These are phyloP conservation scores for Sphenopsis melanotis DNA, from an alignment of 2,797 vertebrate genomes.

Conservation along the genomic window DNA sequence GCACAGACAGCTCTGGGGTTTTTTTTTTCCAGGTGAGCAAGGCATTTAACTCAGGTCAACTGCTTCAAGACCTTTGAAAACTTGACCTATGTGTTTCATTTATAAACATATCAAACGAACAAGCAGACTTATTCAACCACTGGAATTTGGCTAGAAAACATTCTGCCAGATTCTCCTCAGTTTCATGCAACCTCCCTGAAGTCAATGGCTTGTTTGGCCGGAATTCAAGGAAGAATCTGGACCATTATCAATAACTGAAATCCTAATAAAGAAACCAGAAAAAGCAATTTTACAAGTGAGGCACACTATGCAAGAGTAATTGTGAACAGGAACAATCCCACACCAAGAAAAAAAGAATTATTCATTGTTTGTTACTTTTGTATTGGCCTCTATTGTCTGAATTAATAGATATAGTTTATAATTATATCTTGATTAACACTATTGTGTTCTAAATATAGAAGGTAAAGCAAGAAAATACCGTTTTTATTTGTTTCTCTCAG, in stretches of 20 bases:
- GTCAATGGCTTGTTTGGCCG: conserved; percentile 47
- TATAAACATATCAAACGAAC: conserved; percentile 59
- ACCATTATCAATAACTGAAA: conserved; percentile 52
- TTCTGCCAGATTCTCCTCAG: conserved; percentile 31
- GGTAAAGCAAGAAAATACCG: conserved; percentile 54
- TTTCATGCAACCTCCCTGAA: conserved; percentile 43
- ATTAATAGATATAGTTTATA: conserved; percentile 50
- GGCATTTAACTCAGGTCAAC: conserved; percentile 17
- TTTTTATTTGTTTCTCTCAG: conserved; percentile 57
- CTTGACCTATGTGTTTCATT: conserved; percentile 33
- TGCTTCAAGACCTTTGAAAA: conserved; percentile 23
- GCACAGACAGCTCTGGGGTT: background rate
- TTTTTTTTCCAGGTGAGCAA: conserved; percentile 18
- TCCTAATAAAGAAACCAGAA: conserved; percentile 22
- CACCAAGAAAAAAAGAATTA: conserved; percentile 18
- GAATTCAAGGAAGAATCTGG: conserved; percentile 49
- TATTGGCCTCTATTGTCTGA: conserved; percentile 24
- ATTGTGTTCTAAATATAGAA: conserved; percentile 60
- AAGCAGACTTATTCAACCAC: conserved; percentile 55
- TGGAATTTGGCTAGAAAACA: conserved; percentile 54
- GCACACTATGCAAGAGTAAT: background rate
- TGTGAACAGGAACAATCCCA: conserved; percentile 22
- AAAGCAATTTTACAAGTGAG: conserved; percentile 35
- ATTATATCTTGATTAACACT: conserved; percentile 62
- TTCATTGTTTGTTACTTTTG: conserved; percentile 42